Percentiles rank a stretch among this genome's conserved stretches.
phyloP scores from a whole-genome alignment of 2,113 vertebrate genomes.

The Corythornis vintsioides region DNA sequence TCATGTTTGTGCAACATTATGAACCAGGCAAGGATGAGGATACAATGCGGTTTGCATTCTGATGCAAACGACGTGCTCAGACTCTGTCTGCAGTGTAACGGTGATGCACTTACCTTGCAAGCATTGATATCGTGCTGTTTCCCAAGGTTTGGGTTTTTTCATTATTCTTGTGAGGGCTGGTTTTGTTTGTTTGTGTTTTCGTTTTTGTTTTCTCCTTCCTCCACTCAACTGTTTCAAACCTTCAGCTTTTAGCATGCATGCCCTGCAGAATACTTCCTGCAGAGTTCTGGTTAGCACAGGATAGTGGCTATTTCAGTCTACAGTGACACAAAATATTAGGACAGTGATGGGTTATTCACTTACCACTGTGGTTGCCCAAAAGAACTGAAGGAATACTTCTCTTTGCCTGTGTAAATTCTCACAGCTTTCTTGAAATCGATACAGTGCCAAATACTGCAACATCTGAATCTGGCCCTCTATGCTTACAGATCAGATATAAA shows the following conservation, averaged over 20 bases:
- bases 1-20: neutral
- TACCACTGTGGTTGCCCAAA: neutral
- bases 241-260: neutral
- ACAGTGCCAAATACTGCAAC: neutral
- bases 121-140: neutral
- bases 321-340: neutral
- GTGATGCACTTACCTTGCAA: neutral
- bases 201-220: neutral
- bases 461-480: neutral
- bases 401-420: neutral
- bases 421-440: neutral
- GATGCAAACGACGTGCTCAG: neutral
- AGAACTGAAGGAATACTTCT: neutral
- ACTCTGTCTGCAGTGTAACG: accelerated
- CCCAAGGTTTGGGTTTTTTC: neutral
- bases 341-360: accelerated
- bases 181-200: neutral
- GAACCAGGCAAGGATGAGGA: neutral
- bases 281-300: neutral
- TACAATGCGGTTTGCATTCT: neutral
- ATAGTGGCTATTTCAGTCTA: neutral
- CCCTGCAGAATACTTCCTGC: neutral
- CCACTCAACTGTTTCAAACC: neutral
- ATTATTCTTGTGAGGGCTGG: neutral
- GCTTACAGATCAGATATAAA: neutral